A percentile compares a stretch with the other conserved stretches of the same genome.
Conservation (phyloP, 2,113 vertebrate genomes). For the Arizona elegans region DNA sequence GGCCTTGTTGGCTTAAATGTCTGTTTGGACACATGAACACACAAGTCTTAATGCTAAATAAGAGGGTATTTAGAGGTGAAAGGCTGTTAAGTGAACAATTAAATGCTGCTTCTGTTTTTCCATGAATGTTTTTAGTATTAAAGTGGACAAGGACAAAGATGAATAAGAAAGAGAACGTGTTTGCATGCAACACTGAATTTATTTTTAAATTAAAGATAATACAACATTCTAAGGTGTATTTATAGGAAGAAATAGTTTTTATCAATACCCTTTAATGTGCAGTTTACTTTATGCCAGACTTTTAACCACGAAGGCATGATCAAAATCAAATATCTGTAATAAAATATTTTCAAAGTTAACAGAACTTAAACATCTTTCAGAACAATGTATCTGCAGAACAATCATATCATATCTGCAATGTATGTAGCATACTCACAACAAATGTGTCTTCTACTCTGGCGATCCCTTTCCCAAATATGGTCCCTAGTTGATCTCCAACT, state of each 20-base stretch:
- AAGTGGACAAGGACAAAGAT: neutral
- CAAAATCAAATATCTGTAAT: neutral
- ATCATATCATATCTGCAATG: neutral
- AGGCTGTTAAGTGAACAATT: neutral
- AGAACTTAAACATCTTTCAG: neutral
- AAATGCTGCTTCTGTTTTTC: neutral
- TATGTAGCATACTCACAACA: constrained; percentile 79
- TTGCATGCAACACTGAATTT: neutral
- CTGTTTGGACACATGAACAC: neutral
- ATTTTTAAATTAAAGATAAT: neutral
- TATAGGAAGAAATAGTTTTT: neutral
- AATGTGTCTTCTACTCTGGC: constrained; percentile 96
- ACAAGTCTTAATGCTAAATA: neutral
- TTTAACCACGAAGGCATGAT: neutral
- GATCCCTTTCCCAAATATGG: constrained; percentile 97
- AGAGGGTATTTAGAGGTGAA: neutral
- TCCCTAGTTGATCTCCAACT: constrained; percentile 95
- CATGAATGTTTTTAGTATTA: neutral
- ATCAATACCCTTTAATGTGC: neutral
- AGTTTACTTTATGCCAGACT: neutral
- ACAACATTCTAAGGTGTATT: neutral
- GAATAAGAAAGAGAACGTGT: neutral
- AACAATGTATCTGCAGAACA: neutral
- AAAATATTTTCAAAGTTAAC: constrained; percentile 15
- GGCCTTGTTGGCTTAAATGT: neutral